Base-by-base conservation (phyloP, 1,140 invertebrate species). In the Reticulitermes speratus region DNA sequence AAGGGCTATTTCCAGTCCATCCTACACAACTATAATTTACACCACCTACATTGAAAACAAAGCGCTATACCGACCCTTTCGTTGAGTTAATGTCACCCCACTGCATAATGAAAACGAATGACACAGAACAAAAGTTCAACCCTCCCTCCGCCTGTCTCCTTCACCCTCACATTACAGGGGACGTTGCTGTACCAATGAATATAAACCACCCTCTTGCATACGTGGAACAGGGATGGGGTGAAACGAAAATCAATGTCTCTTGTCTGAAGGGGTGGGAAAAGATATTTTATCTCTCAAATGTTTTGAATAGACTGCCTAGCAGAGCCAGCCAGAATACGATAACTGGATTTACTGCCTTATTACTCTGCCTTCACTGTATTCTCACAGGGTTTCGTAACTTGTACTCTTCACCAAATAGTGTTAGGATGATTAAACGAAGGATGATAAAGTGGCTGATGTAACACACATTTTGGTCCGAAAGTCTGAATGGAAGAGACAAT, bases 251-350 rank as follows among this genome's bases (percentile, higher is more conserved):
- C 65, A 30, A 8, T 8, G n/a, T 75, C 14, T 75, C n/a, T 75
- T 75, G 9, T 30, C 65, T 75, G 65, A n/a, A 75, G n/a, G 65
- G 25, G 6, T 30, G 25, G n/a, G 14, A 75, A 75, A 1, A 5
- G 65, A 75, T 75, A 75, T 75, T 75, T 75, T 75, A 75, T 75
- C 25, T 75, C 8, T 25, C 65, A 30, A 75, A 75, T 75, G 65
- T 75, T 75, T 75, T 16, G 65, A 30, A 75, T 30, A 6, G 25
- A 75, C n/a, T 6, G n/a, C 65, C n/a, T 9, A 30, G 8, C 14
- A 75, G 0, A 75, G 65, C n/a, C 65, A 30, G 7, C 65, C 65
- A 14, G n/a, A 6, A 75, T 30, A 30, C 12, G 25, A 75, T 6
- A 6, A 12, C 2, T 3, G 65, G 25, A 8, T 12, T n/a, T 7